phyloP scores from a whole-genome alignment of 2,113 vertebrate species.

The Ophthalmolycus amberensis region DNA sequence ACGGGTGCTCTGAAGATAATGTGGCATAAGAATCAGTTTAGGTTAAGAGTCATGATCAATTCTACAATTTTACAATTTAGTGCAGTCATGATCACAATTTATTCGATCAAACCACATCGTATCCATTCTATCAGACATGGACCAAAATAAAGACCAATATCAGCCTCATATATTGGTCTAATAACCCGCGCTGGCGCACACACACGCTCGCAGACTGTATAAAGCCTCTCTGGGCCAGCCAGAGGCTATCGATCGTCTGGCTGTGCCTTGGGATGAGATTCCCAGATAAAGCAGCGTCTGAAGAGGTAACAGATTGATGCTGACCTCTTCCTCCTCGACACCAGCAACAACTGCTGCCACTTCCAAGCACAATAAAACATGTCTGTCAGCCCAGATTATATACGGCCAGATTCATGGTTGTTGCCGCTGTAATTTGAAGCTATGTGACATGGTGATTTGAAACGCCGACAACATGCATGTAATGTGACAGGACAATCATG shows the following conservation, averaged over 20 bases:
- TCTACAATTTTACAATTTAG: not conserved
- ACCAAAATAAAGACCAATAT: not conserved
- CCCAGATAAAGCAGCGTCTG: constrained; percentile 37
- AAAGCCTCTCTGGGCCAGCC: constrained; percentile 19
- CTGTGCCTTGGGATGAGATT: constrained; percentile 44
- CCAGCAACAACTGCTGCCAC: constrained; percentile 12
- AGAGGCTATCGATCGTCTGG: constrained; percentile 44
- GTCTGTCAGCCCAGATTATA: not conserved
- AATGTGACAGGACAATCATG: not conserved
- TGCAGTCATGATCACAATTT: not conserved
- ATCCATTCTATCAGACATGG: not conserved
- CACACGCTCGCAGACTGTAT: not conserved
- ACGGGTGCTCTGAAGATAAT: not conserved
- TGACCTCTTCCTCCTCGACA: constrained; percentile 37
- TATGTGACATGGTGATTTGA: constrained; percentile 1
- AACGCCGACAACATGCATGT: not conserved
- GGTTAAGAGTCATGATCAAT: not conserved
- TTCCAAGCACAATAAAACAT: constrained; percentile 34
- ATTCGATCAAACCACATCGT: not conserved
- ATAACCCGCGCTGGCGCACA: not conserved
- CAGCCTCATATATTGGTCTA: constrained; percentile 21
- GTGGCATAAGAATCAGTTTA: not conserved
- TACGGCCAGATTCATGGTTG: constrained; percentile 7
- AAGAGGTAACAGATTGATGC: constrained; percentile 38
- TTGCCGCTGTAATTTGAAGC: not conserved